Percentiles rank a stretch among this genome's conserved stretches.
Conservation (phyloP, 2,113 vertebrate genomes). For the Oostethus manadensis region DNA sequence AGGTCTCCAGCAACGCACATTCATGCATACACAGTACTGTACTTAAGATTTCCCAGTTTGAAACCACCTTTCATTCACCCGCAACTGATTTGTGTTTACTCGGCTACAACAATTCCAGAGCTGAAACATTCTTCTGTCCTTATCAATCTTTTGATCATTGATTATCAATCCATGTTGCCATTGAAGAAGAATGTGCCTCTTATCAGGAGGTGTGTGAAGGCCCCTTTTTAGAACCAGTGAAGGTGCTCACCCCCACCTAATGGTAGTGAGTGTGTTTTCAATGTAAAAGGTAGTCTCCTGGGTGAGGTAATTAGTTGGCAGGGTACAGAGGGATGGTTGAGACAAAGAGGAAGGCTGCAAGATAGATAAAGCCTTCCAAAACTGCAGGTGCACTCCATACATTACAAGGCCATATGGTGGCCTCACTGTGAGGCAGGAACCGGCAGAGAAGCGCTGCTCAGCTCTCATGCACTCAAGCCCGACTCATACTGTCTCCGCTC, state of each 20-base stretch:
- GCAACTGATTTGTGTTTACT: not conserved
- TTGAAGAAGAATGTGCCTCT: constrained; percentile 42
- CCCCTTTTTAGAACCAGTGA: constrained; percentile 27
- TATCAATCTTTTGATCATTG: constrained; percentile 51
- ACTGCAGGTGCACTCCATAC: constrained; percentile 49
- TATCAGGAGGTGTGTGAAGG: constrained; percentile 26
- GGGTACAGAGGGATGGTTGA: not conserved
- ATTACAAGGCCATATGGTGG: constrained; percentile 64
- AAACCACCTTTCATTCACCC: constrained; percentile 34
- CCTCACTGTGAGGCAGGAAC: constrained; percentile 38
- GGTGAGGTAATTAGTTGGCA: constrained; percentile 60
- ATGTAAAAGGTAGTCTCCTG: constrained; percentile 59
- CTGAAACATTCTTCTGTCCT: constrained; percentile 41
- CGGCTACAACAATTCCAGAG: not conserved
- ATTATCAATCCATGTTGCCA: constrained; percentile 58
- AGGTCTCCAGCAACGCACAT: constrained; percentile 44
- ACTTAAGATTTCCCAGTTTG: not conserved
- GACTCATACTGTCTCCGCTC: constrained; percentile 28
- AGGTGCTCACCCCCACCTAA: constrained; percentile 37
- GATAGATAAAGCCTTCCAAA: constrained; percentile 31
- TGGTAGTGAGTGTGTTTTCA: constrained; percentile 31
- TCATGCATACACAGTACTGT: constrained; percentile 6
- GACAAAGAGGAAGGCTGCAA: constrained; percentile 3
- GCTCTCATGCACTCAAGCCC: constrained; percentile 36
- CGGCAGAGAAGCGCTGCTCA: constrained; percentile 28